Percentiles rank a stretch among this genome's conserved stretches.
Evolutionary conservation across 2,113 vertebrate genomes (phyloP).

Genomic region (Oncorhynchus mykiss): DNA sequence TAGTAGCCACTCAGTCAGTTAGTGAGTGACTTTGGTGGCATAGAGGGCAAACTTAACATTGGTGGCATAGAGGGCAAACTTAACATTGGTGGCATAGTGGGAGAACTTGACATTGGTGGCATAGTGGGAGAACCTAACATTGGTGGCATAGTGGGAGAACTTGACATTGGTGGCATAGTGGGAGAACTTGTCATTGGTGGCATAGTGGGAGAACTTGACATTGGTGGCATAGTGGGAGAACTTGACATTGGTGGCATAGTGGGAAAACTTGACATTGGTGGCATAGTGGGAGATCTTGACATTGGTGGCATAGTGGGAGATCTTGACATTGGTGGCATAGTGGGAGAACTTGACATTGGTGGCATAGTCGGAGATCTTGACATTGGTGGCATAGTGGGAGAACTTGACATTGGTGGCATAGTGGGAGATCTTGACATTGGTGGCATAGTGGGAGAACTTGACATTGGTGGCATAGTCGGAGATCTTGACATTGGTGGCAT

Average conservation of each 20-base stretch:
- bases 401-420: slow-evolving; percentile 7
- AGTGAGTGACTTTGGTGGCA: slow-evolving; percentile 13
- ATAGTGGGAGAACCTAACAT: too few species aligned
- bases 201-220: slow-evolving; percentile 12
- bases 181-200: slow-evolving; percentile 17
- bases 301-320: slow-evolving; percentile 7
- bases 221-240: slow-evolving; percentile 6
- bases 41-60: too few species aligned
- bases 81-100: too few species aligned
- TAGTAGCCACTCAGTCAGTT: slow-evolving; percentile 46
- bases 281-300: slow-evolving; percentile 11
- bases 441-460: slow-evolving; percentile 10
- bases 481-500: slow-evolving; percentile 20
- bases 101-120: too few species aligned
- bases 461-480: slow-evolving; percentile 29
- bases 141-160: too few species aligned
- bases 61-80: too few species aligned
- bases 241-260: slow-evolving; percentile 8
- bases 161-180: slow-evolving; percentile 9
- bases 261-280: slow-evolving; percentile 17
- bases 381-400: slow-evolving; percentile 8
- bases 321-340: slow-evolving; percentile 7
- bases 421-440: slow-evolving; percentile 21
- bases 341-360: slow-evolving; percentile 18
- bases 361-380: slow-evolving; percentile 6